Evolutionary conservation across 2,888 invertebrate genomes (phyloP).

Genomic region (Thumatha senex): DNA sequence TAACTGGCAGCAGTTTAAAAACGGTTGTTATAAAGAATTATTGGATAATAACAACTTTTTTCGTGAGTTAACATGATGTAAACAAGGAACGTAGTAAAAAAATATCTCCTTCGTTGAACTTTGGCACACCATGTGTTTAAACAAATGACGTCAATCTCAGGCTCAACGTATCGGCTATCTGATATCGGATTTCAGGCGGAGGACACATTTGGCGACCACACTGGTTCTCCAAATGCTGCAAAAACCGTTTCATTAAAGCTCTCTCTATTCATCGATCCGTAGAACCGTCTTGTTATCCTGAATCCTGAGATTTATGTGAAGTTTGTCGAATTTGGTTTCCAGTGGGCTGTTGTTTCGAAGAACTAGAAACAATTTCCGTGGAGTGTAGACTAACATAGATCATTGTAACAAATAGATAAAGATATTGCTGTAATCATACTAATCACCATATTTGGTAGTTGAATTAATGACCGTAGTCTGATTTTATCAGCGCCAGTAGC

Average conservation of each 20-base stretch:
- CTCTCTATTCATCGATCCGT: slow-evolving; percentile 46
- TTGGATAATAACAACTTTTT: slow-evolving; percentile 36
- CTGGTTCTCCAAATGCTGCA: slow-evolving; percentile 65
- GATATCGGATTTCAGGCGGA: slow-evolving; percentile 62
- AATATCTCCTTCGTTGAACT: slow-evolving; percentile 68
- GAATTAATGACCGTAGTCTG: slow-evolving; percentile 12
- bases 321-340: slow-evolving; percentile 10
- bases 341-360: neutral
- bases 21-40: slow-evolving; percentile 28
- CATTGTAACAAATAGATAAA: slow-evolving; percentile 1
- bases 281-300: slow-evolving; percentile 47
- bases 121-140: slow-evolving; percentile 65
- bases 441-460: slow-evolving; percentile 12
- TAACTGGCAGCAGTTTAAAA: slow-evolving; percentile 30
- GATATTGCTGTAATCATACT: slow-evolving; percentile 5
- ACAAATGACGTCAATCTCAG: slow-evolving; percentile 73
- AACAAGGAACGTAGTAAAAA: slow-evolving; percentile 62
- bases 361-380: neutral
- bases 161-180: slow-evolving; percentile 54
- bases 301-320: slow-evolving; percentile 45
- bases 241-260: slow-evolving; percentile 65
- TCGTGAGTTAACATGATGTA: slow-evolving; percentile 42
- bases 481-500: slow-evolving; percentile 14
- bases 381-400: slow-evolving; percentile 4
- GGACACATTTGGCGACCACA: slow-evolving; percentile 74